These are phyloP conservation scores for Rhadinocentrus ornatus DNA, from an alignment of 2,797 vertebrate species.

Conservation along the genomic window DNA sequence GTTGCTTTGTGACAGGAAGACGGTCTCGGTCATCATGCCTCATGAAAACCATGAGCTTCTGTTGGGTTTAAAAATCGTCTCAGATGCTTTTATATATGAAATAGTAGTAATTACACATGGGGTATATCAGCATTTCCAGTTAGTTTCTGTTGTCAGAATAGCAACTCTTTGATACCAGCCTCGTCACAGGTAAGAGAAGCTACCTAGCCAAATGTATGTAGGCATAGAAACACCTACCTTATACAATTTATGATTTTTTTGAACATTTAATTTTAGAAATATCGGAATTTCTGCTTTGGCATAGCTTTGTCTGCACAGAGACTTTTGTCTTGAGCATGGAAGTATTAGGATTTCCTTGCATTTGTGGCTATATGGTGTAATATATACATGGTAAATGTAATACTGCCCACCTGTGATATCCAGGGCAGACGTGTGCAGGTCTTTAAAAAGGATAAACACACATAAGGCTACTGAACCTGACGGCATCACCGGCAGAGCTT, in stretches of 20 bases:
- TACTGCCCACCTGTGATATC: too few relatives aligned
- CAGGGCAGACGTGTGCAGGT: too few relatives aligned
- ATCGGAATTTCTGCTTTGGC: too few relatives aligned
- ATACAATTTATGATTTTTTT: conserved; percentile 1
- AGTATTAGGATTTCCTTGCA: background rate
- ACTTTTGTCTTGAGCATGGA: background rate
- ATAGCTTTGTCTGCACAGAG: background rate
- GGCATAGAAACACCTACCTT: background rate
- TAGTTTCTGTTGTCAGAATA: conserved; percentile 15
- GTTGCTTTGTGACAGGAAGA: background rate
- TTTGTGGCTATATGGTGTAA: background rate
- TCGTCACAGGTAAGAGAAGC: background rate
- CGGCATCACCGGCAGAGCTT: too few relatives aligned
- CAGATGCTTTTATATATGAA: background rate
- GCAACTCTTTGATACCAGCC: background rate
- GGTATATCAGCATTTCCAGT: conserved; percentile 7
- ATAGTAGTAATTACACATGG: conserved; percentile 22
- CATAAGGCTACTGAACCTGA: too few relatives aligned
- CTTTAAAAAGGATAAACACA: too few relatives aligned
- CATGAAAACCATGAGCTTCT: background rate
- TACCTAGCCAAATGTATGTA: background rate
- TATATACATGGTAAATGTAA: too few relatives aligned
- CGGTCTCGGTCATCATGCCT: background rate
- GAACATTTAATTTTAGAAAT: too few relatives aligned
- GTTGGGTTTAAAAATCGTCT: conserved; percentile 9